phyloP scores from a whole-genome alignment of 2,113 vertebrate genomes.

The Etheostoma cragini region DNA sequence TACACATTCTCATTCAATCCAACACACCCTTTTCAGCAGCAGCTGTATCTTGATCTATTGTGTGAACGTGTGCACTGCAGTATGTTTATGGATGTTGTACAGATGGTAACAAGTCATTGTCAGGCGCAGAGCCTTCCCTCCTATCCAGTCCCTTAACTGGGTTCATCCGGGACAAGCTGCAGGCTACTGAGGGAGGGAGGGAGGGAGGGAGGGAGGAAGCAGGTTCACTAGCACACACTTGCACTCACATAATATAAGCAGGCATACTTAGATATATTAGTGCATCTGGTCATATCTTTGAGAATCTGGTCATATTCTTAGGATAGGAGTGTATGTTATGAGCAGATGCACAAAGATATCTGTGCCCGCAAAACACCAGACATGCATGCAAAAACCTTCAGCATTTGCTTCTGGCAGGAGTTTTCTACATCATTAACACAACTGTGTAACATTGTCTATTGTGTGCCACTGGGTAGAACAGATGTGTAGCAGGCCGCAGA shows the following conservation, averaged over 20 bases:
- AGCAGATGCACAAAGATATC: neutral
- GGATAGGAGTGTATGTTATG: neutral
- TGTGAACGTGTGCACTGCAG: slow-evolving; percentile 67
- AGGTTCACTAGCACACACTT: slow-evolving; percentile 28
- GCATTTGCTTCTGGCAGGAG: slow-evolving; percentile 30
- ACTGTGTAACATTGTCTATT: slow-evolving; percentile 26
- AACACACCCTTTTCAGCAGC: slow-evolving; percentile 48
- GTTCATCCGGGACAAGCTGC: slow-evolving; percentile 72
- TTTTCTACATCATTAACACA: slow-evolving; percentile 46
- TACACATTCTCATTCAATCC: slow-evolving; percentile 33
- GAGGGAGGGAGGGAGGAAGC: slow-evolving; percentile 7
- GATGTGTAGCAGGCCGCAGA: slow-evolving; percentile 40
- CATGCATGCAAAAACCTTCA: neutral
- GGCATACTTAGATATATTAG: neutral
- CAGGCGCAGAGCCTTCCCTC: slow-evolving; percentile 32
- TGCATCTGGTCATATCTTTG: neutral
- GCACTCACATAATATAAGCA: neutral
- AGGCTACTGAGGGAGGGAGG: slow-evolving; percentile 53
- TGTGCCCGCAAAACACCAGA: neutral
- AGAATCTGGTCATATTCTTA: slow-evolving; percentile 1
- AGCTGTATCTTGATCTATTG: slow-evolving; percentile 63
- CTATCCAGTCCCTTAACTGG: slow-evolving; percentile 43
- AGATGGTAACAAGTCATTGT: slow-evolving; percentile 78
- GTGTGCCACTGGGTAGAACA: slow-evolving; percentile 12
- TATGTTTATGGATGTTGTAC: slow-evolving; percentile 73